Evolutionary conservation across 1,140 invertebrate genomes (phyloP).

Genomic region (Hypothenemus hampei): DNA sequence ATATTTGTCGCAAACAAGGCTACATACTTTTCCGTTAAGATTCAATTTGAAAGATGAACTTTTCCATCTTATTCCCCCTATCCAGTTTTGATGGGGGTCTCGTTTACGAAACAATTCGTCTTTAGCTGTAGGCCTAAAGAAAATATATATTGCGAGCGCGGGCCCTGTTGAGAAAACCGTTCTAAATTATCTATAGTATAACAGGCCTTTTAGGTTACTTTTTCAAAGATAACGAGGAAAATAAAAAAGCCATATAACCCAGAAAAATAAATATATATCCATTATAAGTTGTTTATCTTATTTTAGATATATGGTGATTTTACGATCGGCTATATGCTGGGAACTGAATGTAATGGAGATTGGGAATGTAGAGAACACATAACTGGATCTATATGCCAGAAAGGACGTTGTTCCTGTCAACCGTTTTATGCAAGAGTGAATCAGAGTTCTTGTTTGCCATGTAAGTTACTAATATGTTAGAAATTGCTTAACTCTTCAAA

Average conservation of each 20-base stretch:
- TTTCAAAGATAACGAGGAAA: too few species aligned
- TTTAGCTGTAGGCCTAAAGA: slow-evolving; percentile 12
- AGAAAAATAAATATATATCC: too few species aligned
- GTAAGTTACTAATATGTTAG: slow-evolving; percentile 50
- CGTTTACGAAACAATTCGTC: slow-evolving; percentile 29
- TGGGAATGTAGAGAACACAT: slow-evolving; percentile 55
- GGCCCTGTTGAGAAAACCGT: slow-evolving; percentile 14
- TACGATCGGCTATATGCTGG: slow-evolving; percentile 29
- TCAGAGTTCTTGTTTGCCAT: slow-evolving; percentile 59
- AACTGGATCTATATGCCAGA: slow-evolving; percentile 53
- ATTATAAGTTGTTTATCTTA: too few species aligned
- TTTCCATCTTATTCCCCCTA: slow-evolving; percentile 12
- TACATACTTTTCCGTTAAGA: slow-evolving; percentile 18
- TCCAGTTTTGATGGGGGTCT: slow-evolving; percentile 23
- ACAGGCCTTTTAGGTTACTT: too few species aligned
- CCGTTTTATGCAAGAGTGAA: slow-evolving; percentile 63
- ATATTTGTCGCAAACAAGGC: too few species aligned
- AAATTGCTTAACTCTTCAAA: neutral
- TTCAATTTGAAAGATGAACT: slow-evolving; percentile 21
- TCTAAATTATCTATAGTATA: slow-evolving; percentile 20
- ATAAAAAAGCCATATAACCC: too few species aligned
- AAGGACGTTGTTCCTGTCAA: slow-evolving; percentile 59
- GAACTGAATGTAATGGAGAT: slow-evolving; percentile 46
- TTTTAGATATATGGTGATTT: slow-evolving; percentile 29
- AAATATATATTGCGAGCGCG: slow-evolving; percentile 18